Evolutionary conservation across 1,140 invertebrate genomes (phyloP).

Genomic region (Laodelphax striatellus): DNA sequence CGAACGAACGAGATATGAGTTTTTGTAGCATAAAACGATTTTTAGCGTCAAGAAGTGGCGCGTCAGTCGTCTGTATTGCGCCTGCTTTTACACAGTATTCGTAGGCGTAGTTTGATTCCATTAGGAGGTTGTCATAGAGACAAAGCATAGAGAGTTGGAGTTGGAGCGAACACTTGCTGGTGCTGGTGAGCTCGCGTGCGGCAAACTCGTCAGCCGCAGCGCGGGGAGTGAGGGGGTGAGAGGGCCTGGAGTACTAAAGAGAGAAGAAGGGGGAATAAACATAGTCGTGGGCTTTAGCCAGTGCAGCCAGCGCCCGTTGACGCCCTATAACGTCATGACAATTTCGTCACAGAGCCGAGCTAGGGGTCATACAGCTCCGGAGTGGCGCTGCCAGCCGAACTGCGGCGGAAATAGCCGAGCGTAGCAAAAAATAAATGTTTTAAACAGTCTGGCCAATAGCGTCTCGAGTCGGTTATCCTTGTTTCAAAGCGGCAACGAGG

Average conservation of each 20-base stretch:
- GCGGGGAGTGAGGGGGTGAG: constrained; percentile 11
- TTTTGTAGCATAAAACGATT: too few relatives aligned
- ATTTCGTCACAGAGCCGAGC: constrained; percentile 15
- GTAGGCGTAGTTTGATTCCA: constrained; percentile 3
- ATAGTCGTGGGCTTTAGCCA: constrained; percentile 13
- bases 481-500: background rate
- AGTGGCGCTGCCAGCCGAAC: constrained; percentile 2
- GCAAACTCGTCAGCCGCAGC: background rate
- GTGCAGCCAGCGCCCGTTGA: constrained; percentile 3
- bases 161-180: too few relatives aligned
- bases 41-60: too few relatives aligned
- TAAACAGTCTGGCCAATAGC: constrained; percentile 12
- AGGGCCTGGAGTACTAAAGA: background rate
- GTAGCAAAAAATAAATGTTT: constrained; percentile 12
- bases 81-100: too few relatives aligned
- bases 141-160: constrained; percentile 1
- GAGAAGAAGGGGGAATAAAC: constrained; percentile 13
- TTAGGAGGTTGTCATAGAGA: constrained; percentile 5
- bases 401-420: constrained; percentile 8
- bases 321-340: constrained; percentile 16
- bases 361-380: constrained; percentile 14
- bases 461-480: constrained; percentile 1
- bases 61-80: too few relatives aligned
- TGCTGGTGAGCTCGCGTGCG: too few relatives aligned
- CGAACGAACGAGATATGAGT: too few relatives aligned